A percentile compares a stretch with the other conserved stretches of the same genome.
Evolutionary conservation across 2,797 vertebrate genomes (phyloP).

Genomic region (Mormyrus proboscirostris): DNA sequence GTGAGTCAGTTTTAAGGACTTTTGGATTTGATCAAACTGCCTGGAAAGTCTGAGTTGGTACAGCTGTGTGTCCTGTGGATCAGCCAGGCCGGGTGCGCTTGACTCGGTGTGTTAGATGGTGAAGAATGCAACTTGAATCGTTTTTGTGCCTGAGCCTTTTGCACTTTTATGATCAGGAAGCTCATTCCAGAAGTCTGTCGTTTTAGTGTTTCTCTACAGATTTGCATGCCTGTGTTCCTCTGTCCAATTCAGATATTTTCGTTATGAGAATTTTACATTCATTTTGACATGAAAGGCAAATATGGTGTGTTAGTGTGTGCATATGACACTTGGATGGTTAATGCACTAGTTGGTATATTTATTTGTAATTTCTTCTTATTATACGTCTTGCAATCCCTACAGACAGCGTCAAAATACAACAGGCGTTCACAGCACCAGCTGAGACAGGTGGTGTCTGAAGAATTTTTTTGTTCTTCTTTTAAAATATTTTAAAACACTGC

Average conservation of each 20-base stretch:
- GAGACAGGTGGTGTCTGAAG: conserved; percentile 49
- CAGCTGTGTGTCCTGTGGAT: background rate
- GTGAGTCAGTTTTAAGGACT: background rate
- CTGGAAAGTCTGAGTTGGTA: background rate
- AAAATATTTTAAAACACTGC: background rate
- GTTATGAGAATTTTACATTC: background rate
- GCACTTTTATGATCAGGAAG: conserved; percentile 49
- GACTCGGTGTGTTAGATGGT: background rate
- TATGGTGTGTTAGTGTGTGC: background rate
- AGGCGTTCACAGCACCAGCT: conserved; percentile 27
- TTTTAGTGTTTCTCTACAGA: background rate
- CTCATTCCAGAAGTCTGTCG: conserved; percentile 29
- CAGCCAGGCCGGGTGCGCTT: background rate
- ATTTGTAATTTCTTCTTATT: background rate
- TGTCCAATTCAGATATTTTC: conserved; percentile 19
- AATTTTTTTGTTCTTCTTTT: background rate
- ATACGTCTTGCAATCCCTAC: conserved; percentile 3
- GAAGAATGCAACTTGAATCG: background rate
- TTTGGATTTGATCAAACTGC: background rate
- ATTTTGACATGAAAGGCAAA: background rate
- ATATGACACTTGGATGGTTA: background rate
- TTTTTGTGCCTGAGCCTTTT: background rate
- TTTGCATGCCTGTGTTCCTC: conserved; percentile 34
- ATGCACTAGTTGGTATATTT: background rate
- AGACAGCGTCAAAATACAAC: conserved; percentile 36